Evolutionary conservation across 2,797 vertebrate species (phyloP).

Genomic region (Heterohyrax brucei): DNA sequence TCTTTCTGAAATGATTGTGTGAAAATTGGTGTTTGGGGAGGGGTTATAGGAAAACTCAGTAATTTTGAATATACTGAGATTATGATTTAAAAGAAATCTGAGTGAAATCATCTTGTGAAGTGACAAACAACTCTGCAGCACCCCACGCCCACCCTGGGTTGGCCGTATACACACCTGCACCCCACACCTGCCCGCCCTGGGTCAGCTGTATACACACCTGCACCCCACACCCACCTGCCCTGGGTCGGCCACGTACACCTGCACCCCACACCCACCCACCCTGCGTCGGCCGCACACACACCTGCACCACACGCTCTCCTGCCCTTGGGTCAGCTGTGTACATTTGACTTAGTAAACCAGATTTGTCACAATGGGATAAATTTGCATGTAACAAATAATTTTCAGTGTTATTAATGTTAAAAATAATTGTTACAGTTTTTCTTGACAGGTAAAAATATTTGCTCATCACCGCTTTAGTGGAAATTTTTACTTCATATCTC

Average conservation of each 20-base stretch:
- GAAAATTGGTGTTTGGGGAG: neutral
- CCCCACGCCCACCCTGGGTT: neutral
- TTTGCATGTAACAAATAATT: constrained; percentile 45
- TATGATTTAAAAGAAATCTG: constrained; percentile 61
- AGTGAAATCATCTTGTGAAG: constrained; percentile 16
- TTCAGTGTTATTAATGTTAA: constrained; percentile 59
- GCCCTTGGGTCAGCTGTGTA: neutral
- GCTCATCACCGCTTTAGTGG: constrained; percentile 47
- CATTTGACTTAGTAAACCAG: constrained; percentile 23
- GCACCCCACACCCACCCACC: no score
- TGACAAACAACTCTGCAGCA: neutral
- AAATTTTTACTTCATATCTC: constrained; percentile 62
- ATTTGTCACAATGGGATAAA: constrained; percentile 50
- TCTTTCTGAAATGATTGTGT: constrained; percentile 49
- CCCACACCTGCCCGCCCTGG: no score
- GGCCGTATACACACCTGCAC: neutral
- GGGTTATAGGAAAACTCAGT: neutral
- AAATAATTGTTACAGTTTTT: constrained; percentile 58
- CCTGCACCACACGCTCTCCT: neutral
- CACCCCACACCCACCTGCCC: no score
- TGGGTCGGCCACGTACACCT: no score
- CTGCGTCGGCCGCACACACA: no score
- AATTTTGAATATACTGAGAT: constrained; percentile 26
- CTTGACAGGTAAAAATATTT: constrained; percentile 70
- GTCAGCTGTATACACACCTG: no score